phyloP scores from a whole-genome alignment of 2,797 vertebrate species.

The Lepus townsendii region DNA sequence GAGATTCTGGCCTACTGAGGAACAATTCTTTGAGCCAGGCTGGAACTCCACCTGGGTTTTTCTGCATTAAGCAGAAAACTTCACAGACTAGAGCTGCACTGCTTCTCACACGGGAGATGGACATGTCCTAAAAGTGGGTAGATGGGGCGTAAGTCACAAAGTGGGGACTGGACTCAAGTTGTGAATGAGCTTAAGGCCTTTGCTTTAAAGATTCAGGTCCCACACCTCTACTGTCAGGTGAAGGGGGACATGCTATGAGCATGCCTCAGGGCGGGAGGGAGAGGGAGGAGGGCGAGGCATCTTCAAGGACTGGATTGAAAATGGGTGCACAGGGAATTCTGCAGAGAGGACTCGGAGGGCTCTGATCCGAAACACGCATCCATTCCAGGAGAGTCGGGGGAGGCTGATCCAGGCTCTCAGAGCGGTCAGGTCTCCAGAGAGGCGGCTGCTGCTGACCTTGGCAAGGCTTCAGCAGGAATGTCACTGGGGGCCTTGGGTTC shows the following conservation, averaged over 20 bases:
- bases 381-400: neutral
- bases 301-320: neutral
- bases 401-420: neutral
- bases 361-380: neutral
- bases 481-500: neutral
- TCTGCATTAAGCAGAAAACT: neutral
- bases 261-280: neutral
- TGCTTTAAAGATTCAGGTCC: slow-evolving; percentile 5
- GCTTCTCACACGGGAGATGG: neutral
- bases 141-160: neutral
- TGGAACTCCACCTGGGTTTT: neutral
- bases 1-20: neutral
- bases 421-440: neutral
- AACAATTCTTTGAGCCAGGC: neutral
- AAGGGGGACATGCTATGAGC: neutral
- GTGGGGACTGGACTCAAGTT: neutral
- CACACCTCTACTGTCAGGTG: neutral
- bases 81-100: neutral
- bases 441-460: neutral
- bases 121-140: neutral
- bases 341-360: neutral
- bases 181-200: slow-evolving; percentile 7
- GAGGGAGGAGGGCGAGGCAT: neutral
- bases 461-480: neutral
- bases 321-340: neutral